Base-by-base conservation (phyloP, 2,888 invertebrate genomes). In the Chaitophorus viminalis region DNA sequence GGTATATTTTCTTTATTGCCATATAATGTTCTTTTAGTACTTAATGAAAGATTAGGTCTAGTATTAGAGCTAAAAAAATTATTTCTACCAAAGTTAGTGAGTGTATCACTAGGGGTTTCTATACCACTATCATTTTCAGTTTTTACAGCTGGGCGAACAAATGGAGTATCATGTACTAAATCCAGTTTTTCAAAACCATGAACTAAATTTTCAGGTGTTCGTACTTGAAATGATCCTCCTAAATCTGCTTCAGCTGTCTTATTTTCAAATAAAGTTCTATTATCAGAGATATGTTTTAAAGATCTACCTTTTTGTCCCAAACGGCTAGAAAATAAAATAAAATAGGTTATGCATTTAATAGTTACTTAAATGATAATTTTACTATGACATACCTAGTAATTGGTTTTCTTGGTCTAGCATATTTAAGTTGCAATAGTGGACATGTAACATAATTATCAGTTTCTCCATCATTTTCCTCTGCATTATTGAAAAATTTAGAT, bases 401-500 rank as follows among this genome's bases (percentile, higher is more conserved):
- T 18, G 79, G 79, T 74, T 81, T 87, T 60, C 87, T 87, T 87
- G 54, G 74, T 81, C 87, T 72, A 31, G 60, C 74, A 87, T 60
- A 81, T 81, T 87, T 87, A 21, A 87, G 46, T 79, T 87, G 87
- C 31, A 87, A 74, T 74, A 87, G 74, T 72, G 87, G 87, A 74
- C 87, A 87, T 79, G 87, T 87, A 60, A 87, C 72, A 79, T 87
- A 87, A 74, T 86, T 86, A 54, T 87, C 79, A 46, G 87, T 87
- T 36, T 87, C 87, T 74, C 79, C 87, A 39, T 87, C 79, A 81
- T 87, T 79, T 36, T 87, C 87, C 54, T 86, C 86, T 0, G 17
- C 74, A 14, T 60, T 65, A 39, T 72, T 79, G 39, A 74, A 87
- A n/a, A 72, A 74, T 70, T 17, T 74, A 1, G 79, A 81, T 60